A percentile compares a stretch with the other conserved stretches of the same genome.
Evolutionary conservation across 2,797 vertebrate genomes (phyloP).

Genomic region (Ctenopoma kingsleyae): DNA sequence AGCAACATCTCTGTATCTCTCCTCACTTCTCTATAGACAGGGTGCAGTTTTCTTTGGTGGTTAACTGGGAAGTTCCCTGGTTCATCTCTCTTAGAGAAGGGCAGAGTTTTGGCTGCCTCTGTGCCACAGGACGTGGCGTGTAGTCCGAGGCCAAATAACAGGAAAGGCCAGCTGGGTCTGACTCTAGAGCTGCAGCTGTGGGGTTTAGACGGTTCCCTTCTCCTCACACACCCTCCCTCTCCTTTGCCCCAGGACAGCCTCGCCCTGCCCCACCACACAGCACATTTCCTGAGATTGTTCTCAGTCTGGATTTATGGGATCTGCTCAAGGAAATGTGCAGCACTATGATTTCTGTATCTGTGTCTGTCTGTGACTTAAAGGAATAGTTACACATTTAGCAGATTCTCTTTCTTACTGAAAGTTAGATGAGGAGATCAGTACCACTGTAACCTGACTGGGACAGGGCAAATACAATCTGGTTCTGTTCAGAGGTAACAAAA

Average conservation of each 20-base stretch:
- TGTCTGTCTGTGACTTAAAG: conserved; percentile 43
- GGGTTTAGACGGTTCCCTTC: conserved; percentile 79
- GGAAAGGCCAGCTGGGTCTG: conserved; percentile 86
- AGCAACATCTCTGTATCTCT: conserved; percentile 1
- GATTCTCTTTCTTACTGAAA: neutral
- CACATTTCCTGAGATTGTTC: conserved; percentile 88
- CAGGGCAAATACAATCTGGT: neutral
- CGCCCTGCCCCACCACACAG: conserved; percentile 74
- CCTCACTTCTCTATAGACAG: neutral
- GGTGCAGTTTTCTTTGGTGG: conserved; percentile 24
- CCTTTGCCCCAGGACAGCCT: conserved; percentile 78
- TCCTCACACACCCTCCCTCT: conserved; percentile 41
- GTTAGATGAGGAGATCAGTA: neutral
- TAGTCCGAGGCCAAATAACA: conserved; percentile 82
- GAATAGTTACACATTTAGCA: conserved; percentile 20
- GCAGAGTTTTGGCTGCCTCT: conserved; percentile 60
- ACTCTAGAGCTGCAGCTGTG: conserved; percentile 78
- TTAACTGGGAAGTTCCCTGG: conserved; percentile 35
- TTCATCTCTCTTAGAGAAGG: conserved; percentile 45
- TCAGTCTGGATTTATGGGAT: conserved; percentile 82
- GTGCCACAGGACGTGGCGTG: conserved; percentile 78
- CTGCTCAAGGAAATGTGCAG: conserved; percentile 78
- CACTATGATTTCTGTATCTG: conserved; percentile 63
- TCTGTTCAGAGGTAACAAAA: neutral
- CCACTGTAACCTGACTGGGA: neutral